phyloP scores from a whole-genome alignment of 2,888 invertebrate genomes.

The Creontiades dilutus region DNA sequence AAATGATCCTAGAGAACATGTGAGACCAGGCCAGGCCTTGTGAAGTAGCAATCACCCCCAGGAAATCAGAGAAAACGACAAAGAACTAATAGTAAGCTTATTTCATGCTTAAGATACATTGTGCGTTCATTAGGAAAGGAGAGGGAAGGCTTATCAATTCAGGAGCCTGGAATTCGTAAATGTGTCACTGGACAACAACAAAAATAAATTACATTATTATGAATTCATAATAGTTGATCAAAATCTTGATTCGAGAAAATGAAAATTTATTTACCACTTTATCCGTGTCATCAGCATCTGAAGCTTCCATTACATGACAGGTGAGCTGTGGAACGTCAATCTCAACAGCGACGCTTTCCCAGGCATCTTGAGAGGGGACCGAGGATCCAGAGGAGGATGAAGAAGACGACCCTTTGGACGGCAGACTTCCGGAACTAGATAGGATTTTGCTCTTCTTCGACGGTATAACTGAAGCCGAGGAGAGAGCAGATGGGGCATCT shows the following conservation, averaged over 20 bases:
- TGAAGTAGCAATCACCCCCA: too few relatives aligned
- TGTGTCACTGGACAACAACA: not conserved
- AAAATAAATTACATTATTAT: not conserved
- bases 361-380: conserved; percentile 80
- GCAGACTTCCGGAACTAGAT: conserved; percentile 70
- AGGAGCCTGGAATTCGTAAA: too few relatives aligned
- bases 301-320: conserved; percentile 86
- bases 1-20: not conserved
- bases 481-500: conserved; percentile 44
- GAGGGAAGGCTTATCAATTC: too few relatives aligned
- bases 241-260: too few relatives aligned
- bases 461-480: not conserved
- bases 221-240: too few relatives aligned
- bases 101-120: too few relatives aligned
- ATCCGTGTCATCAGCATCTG: conserved; percentile 89
- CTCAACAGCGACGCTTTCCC: conserved; percentile 88
- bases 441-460: conserved; percentile 69
- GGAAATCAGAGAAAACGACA: too few relatives aligned
- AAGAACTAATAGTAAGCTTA: too few relatives aligned
- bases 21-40: too few relatives aligned
- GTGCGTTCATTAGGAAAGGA: too few relatives aligned
- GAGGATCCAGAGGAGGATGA: conserved; percentile 19
- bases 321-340: conserved; percentile 90
- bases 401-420: conserved; percentile 71
- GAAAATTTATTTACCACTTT: conserved; percentile 82